phyloP scores from a whole-genome alignment of 2,797 vertebrate genomes.

The Gallirallus australis region DNA sequence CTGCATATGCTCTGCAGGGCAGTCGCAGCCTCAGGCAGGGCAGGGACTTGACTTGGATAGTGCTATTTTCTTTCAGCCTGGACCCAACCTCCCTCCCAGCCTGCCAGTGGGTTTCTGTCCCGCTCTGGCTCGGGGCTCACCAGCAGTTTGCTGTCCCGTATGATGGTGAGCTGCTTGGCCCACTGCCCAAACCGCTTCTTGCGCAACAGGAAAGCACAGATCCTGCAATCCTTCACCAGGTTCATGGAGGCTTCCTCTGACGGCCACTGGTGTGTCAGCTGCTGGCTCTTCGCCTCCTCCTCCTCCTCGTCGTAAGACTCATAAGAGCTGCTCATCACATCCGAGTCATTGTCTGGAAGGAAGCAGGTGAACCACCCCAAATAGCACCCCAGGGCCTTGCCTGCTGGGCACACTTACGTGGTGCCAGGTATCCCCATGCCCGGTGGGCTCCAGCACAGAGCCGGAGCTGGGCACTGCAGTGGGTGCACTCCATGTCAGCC shows the following conservation, averaged over 20 bases:
- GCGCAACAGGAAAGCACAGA: slow-evolving; percentile 93
- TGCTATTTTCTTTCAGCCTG: not conserved
- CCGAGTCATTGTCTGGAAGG: slow-evolving; percentile 93
- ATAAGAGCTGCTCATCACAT: slow-evolving; percentile 96
- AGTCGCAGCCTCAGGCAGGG: not conserved
- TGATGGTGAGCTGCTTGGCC: slow-evolving; percentile 94
- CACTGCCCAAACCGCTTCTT: slow-evolving; percentile 99
- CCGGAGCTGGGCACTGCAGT: not conserved
- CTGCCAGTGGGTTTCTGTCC: rapidly evolving
- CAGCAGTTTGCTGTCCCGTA: slow-evolving; percentile 93
- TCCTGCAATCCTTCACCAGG: slow-evolving; percentile 91
- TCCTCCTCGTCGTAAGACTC: slow-evolving; percentile 98
- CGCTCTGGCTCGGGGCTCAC: slow-evolving; percentile 73
- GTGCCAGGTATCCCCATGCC: rapidly evolving
- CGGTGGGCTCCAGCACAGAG: not conserved
- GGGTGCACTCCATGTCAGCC: not conserved
- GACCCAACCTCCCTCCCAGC: not conserved
- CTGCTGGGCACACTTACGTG: rapidly evolving
- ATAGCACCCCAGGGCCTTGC: not conserved
- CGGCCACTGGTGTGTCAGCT: slow-evolving; percentile 87
- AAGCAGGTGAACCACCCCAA: not conserved
- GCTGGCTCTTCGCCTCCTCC: slow-evolving; percentile 90
- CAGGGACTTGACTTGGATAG: not conserved
- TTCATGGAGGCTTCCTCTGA: slow-evolving; percentile 88
- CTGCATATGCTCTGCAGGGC: not conserved